A percentile compares a stretch with the other conserved stretches of the same genome.
These are phyloP conservation scores for Pycnomerus fuliginosus DNA, from an alignment of 2,888 invertebrate genomes.

Conservation along the genomic window DNA sequence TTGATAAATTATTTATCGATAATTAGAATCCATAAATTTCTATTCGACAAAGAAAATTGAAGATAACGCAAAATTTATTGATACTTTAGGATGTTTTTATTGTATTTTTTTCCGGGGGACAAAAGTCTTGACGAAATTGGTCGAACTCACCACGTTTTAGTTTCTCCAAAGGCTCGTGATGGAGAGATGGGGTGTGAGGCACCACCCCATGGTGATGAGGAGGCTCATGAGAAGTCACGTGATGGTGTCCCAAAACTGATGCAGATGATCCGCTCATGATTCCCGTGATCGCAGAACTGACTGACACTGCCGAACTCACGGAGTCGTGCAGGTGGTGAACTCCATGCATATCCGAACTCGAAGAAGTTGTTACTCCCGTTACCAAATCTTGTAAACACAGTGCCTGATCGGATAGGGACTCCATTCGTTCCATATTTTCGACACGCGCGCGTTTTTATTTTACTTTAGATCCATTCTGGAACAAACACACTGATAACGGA, in stretches of 20 bases:
- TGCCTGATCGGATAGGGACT: constrained; percentile 68
- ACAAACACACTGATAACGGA: too few relatives aligned
- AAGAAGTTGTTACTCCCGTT: constrained; percentile 57
- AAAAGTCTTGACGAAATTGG: too few relatives aligned
- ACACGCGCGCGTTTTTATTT: background rate
- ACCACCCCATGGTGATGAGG: constrained; percentile 61
- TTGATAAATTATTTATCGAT: constrained; percentile 45
- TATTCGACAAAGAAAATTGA: constrained; percentile 19
- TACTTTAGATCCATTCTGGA: too few relatives aligned
- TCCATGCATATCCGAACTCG: constrained; percentile 55
- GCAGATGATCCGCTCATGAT: constrained; percentile 58
- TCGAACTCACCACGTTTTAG: constrained; percentile 72
- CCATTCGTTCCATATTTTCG: constrained; percentile 62
- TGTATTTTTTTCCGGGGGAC: constrained; percentile 4
- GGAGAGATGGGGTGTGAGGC: constrained; percentile 59
- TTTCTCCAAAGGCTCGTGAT: constrained; percentile 75
- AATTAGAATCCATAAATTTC: constrained; percentile 45
- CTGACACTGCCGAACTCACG: constrained; percentile 57
- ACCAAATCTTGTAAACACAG: constrained; percentile 75
- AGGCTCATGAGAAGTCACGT: constrained; percentile 51
- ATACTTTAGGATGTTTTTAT: constrained; percentile 17
- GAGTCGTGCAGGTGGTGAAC: constrained; percentile 59
- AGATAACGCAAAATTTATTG: constrained; percentile 23
- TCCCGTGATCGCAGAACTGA: constrained; percentile 59
- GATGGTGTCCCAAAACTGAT: constrained; percentile 55